Conservation (phyloP, 2,888 invertebrate species). For the Andrena flavipes region DNA sequence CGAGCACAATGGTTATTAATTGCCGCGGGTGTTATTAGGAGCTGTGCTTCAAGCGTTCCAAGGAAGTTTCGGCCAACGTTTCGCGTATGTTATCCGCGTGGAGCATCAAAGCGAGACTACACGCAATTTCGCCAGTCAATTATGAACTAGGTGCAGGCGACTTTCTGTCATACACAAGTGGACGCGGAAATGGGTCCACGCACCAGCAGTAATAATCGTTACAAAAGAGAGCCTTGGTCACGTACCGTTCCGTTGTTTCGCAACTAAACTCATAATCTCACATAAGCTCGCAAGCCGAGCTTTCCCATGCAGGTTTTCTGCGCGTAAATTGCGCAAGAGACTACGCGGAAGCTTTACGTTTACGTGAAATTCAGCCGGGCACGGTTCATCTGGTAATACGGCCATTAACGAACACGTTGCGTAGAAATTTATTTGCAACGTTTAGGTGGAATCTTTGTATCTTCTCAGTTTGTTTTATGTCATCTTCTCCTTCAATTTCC, state of each 20-base stretch:
- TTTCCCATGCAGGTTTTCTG: slow-evolving; percentile 81
- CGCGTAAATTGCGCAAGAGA: slow-evolving; percentile 62
- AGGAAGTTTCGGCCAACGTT: background rate
- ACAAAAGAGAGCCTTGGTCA: slow-evolving; percentile 76
- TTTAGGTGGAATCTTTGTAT: background rate
- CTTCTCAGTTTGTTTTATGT: background rate
- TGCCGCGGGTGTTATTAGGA: background rate
- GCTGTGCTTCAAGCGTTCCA: background rate
- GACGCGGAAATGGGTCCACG: slow-evolving; percentile 58
- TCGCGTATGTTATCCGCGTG: background rate
- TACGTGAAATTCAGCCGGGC: slow-evolving; percentile 78
- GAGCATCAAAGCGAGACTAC: background rate
- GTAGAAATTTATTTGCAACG: background rate
- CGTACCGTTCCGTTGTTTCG: slow-evolving; percentile 75
- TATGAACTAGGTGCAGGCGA: slow-evolving; percentile 39
- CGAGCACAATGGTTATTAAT: slow-evolving; percentile 21
- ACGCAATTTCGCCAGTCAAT: slow-evolving; percentile 40
- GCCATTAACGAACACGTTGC: slow-evolving; percentile 70
- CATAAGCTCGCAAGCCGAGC: slow-evolving; percentile 82
- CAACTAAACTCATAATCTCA: slow-evolving; percentile 84
- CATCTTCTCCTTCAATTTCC: background rate
- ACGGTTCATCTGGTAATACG: slow-evolving; percentile 76
- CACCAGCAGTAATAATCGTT: slow-evolving; percentile 78
- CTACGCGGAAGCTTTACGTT: slow-evolving; percentile 72
- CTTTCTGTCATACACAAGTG: slow-evolving; percentile 31